Evolutionary conservation across 2,888 invertebrate species (phyloP).

Genomic region (Ferrisia virgata): DNA sequence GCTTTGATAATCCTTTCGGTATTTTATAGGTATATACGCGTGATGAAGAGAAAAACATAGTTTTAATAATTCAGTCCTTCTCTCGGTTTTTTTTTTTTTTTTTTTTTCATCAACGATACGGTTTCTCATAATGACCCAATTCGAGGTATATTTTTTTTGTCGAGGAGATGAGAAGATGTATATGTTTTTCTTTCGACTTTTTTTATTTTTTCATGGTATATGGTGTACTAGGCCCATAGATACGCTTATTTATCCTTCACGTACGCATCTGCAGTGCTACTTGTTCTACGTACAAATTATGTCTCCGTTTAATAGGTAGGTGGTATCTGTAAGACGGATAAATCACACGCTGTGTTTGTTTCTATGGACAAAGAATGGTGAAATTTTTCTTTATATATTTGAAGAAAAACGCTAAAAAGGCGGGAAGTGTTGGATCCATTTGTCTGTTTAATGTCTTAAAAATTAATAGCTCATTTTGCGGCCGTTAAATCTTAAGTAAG

Average conservation of each 20-base stretch:
- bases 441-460: conserved; percentile 20
- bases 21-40: background rate
- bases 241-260: too few species aligned
- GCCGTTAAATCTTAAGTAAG: background rate
- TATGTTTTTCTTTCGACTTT: background rate
- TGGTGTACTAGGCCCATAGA: too few species aligned
- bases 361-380: background rate
- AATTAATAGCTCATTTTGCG: conserved; percentile 5
- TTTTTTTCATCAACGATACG: background rate
- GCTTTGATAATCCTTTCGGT: background rate
- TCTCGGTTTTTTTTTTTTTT: background rate
- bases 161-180: background rate
- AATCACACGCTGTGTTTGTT: too few species aligned
- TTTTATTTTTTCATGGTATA: too few species aligned
- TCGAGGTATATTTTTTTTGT: background rate
- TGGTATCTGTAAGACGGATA: background rate
- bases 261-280: too few species aligned
- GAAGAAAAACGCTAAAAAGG: conserved; percentile 15
- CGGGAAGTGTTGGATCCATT: conserved; percentile 5
- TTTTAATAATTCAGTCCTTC: background rate
- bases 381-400: conserved; percentile 6
- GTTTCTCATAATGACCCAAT: background rate
- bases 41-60: background rate
- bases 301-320: background rate
- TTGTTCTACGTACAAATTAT: background rate